Percentiles rank a stretch among this genome's conserved stretches.
phyloP scores from a whole-genome alignment of 64 coral and sea anemone genomes.

The Montipora cactus region DNA sequence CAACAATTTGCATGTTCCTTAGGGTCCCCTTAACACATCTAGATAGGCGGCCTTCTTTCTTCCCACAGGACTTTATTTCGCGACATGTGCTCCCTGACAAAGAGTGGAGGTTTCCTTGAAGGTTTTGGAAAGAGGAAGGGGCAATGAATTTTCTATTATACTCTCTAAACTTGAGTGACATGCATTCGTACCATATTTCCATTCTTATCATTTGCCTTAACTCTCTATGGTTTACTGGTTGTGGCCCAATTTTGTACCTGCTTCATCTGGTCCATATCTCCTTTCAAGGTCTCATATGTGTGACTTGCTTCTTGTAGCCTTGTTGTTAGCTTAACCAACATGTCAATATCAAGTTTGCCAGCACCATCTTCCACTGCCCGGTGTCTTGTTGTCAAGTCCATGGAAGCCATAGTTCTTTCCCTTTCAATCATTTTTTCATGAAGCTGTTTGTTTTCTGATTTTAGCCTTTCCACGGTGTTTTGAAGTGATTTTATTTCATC shows the following conservation, averaged over 20 bases:
- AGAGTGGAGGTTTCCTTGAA: too few species aligned
- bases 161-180: too few species aligned
- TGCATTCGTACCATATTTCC: too few species aligned
- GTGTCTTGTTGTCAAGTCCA: constrained; percentile 75
- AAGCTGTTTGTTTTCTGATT: constrained; percentile 88
- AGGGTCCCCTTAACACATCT: too few species aligned
- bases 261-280: constrained; percentile 91
- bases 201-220: too few species aligned
- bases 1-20: too few species aligned
- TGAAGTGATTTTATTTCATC: constrained; percentile 83
- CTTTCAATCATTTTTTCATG: constrained; percentile 86
- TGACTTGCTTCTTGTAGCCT: constrained; percentile 96
- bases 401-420: constrained; percentile 84
- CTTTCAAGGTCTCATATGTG: constrained; percentile 86
- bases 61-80: too few species aligned
- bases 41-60: too few species aligned
- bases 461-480: constrained; percentile 84
- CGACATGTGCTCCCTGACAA: too few species aligned
- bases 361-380: constrained; percentile 37
- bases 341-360: constrained; percentile 82
- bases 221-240: too few species aligned
- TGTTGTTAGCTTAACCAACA: constrained; percentile 88
- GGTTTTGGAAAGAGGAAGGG: too few species aligned
- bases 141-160: too few species aligned
- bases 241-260: constrained; percentile 48